Evolutionary conservation across 2,888 invertebrate genomes (phyloP).

Genomic region (Coelinius sp.): DNA sequence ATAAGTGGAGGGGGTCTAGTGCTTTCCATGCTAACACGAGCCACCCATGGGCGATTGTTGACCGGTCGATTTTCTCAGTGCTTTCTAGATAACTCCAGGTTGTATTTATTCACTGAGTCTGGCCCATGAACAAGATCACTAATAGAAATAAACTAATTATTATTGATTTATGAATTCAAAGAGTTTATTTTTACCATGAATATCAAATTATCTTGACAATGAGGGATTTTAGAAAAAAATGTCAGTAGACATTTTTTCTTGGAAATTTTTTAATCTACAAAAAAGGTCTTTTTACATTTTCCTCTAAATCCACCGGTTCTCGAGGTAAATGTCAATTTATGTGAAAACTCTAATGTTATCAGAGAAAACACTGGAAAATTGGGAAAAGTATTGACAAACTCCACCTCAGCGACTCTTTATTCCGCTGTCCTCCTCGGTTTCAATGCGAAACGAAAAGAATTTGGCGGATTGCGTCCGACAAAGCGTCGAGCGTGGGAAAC

Average conservation of each 20-base stretch:
- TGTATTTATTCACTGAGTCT: neutral
- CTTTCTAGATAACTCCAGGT: neutral
- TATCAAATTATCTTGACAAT: too few relatives aligned
- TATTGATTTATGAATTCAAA: too few relatives aligned
- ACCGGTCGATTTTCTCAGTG: neutral
- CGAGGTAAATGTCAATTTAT: too few relatives aligned
- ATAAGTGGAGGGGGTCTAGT: conserved; percentile 3
- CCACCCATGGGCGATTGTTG: neutral
- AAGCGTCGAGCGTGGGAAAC: conserved; percentile 65
- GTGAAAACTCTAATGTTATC: too few relatives aligned
- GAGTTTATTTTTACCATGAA: too few relatives aligned
- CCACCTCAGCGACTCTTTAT: neutral
- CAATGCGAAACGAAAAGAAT: conserved; percentile 51
- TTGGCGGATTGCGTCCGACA: conserved; percentile 55
- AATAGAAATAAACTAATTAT: too few relatives aligned
- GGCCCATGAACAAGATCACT: too few relatives aligned
- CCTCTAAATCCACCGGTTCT: too few relatives aligned
- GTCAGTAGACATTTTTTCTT: too few relatives aligned
- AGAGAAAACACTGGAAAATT: neutral
- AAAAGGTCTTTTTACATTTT: too few relatives aligned
- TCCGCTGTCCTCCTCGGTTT: conserved; percentile 15
- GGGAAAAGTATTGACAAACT: neutral
- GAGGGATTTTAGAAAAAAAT: too few relatives aligned
- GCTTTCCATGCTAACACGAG: conserved; percentile 21
- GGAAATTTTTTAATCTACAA: too few relatives aligned